Evolutionary conservation across 2,797 vertebrate genomes (phyloP).

Genomic region (Pampus argenteus): DNA sequence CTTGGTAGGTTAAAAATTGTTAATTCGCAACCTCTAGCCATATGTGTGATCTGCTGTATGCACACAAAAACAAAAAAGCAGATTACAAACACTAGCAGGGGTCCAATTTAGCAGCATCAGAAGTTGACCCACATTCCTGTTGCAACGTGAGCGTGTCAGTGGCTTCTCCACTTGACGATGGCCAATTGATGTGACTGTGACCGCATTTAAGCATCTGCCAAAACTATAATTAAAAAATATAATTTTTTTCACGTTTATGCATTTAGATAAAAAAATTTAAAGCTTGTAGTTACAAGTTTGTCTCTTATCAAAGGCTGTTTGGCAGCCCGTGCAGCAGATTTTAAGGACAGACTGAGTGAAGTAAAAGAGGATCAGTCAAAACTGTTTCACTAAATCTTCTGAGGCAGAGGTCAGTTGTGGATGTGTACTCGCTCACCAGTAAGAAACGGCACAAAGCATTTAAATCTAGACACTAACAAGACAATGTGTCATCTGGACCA

Average conservation of each 20-base stretch:
- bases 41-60: conserved; percentile 42
- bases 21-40: conserved; percentile 42
- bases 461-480: conserved; percentile 24
- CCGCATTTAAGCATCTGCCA: conserved; percentile 16
- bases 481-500: conserved; percentile 11
- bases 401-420: conserved; percentile 38
- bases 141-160: conserved; percentile 48
- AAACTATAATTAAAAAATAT: conserved; percentile 3
- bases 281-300: conserved; percentile 16
- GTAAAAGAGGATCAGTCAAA: conserved; percentile 65
- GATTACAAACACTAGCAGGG: conserved; percentile 63
- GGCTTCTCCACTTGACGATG: conserved; percentile 33
- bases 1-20: conserved; percentile 48
- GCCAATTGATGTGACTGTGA: conserved; percentile 45
- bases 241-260: neutral
- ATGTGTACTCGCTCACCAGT: conserved; percentile 30
- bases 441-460: conserved; percentile 15
- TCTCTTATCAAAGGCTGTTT: conserved; percentile 38
- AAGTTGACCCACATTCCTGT: conserved; percentile 69
- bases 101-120: conserved; percentile 62
- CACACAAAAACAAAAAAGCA: conserved; percentile 57
- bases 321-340: conserved; percentile 26
- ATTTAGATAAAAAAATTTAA: neutral
- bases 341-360: conserved; percentile 45
- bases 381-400: conserved; percentile 57